A percentile compares a stretch with the other conserved stretches of the same genome.
Evolutionary conservation across 1,140 invertebrate genomes (phyloP).

Genomic region (Octopus bimaculoides): DNA sequence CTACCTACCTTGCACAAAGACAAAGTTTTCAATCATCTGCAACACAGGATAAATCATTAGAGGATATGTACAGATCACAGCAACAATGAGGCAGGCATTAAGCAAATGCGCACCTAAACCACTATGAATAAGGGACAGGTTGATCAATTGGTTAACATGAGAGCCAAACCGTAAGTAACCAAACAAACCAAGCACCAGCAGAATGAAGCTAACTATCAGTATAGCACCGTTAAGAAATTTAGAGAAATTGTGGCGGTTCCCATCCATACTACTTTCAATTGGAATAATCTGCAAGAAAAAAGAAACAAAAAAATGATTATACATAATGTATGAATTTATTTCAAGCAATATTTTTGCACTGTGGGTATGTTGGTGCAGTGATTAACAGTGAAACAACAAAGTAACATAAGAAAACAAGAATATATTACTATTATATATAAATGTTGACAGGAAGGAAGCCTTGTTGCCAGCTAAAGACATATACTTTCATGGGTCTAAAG

Average conservation of each 20-base stretch:
- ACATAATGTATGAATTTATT: no score
- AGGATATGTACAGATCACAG: conserved; percentile 50
- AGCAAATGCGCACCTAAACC: conserved; percentile 32
- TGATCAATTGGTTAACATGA: conserved; percentile 47
- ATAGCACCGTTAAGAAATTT: conserved; percentile 46
- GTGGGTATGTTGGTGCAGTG: no score
- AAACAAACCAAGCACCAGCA: conserved; percentile 46
- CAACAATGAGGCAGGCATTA: conserved; percentile 46
- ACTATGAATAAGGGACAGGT: conserved; percentile 39
- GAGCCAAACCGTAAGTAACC: conserved; percentile 50
- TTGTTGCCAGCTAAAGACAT: no score
- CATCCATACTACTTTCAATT: conserved; percentile 54
- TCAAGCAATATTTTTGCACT: no score
- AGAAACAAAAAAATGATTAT: background rate
- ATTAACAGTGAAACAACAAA: background rate
- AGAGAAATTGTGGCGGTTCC: conserved; percentile 48
- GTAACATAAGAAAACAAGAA: background rate
- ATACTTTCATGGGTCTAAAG: no score
- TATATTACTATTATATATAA: no score
- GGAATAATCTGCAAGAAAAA: conserved; percentile 45
- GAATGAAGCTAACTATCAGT: conserved; percentile 29
- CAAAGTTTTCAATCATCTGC: conserved; percentile 44
- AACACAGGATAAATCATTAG: conserved; percentile 51
- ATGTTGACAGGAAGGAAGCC: no score
- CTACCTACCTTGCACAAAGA: conserved; percentile 44